A percentile compares a stretch with the other conserved stretches of the same genome.
Conservation (phyloP, 2,797 vertebrate species). For the Picus viridis region DNA sequence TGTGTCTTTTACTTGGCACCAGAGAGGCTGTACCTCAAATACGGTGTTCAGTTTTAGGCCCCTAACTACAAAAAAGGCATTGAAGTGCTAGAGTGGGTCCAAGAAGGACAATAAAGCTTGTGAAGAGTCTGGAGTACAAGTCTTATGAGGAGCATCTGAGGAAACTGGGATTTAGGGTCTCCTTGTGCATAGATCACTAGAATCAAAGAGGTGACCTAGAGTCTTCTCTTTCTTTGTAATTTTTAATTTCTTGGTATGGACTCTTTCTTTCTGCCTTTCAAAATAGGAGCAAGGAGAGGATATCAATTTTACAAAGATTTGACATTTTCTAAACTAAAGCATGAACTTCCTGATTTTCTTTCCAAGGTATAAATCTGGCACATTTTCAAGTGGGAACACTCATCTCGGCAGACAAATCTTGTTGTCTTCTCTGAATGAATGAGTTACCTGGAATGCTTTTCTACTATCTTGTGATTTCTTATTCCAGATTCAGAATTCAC, state of each 20-base stretch:
- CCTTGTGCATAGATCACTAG: not conserved
- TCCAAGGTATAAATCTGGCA: not conserved
- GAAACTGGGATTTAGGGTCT: not conserved
- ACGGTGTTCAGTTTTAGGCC: no score
- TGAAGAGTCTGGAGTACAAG: no score
- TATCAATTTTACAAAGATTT: not conserved
- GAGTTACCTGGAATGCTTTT: not conserved
- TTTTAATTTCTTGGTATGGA: not conserved
- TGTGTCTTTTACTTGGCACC: not conserved
- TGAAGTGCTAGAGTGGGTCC: no score
- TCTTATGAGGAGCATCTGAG: no score
- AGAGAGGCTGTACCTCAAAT: not conserved
- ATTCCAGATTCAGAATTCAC: not conserved
- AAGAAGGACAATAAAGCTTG: no score
- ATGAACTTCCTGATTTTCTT: not conserved
- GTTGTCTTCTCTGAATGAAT: not conserved
- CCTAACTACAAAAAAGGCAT: no score
- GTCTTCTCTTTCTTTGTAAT: not conserved
- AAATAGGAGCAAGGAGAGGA: not conserved
- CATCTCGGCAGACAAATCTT: not conserved
- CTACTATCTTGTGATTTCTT: not conserved
- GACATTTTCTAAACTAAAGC: not conserved
- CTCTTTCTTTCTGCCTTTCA: not conserved
- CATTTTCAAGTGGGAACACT: not conserved
- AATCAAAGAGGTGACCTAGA: not conserved